phyloP scores from a whole-genome alignment of 2,888 invertebrate genomes.

The Phaonia tiefii region DNA sequence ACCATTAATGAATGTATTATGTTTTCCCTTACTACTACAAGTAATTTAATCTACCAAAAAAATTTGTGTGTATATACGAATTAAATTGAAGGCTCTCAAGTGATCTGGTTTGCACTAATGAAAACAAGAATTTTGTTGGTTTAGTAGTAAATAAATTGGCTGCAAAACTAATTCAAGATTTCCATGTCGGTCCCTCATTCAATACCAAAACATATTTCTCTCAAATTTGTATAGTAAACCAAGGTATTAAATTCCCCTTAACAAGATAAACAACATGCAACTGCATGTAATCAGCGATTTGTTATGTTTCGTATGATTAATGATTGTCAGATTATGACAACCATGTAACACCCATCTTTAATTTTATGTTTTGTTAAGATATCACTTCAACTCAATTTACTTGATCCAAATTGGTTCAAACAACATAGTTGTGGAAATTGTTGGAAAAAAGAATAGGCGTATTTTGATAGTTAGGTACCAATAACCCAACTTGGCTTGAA shows the following conservation, averaged over 20 bases:
- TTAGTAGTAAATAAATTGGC: no score
- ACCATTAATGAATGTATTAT: no score
- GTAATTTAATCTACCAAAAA: no score
- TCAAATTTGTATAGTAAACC: no score
- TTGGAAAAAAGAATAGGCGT: slow-evolving; percentile 45
- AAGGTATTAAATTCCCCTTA: slow-evolving; percentile 7
- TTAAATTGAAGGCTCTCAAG: no score
- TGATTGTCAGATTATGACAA: neutral
- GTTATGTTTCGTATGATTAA: slow-evolving; percentile 26
- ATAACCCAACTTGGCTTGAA: slow-evolving; percentile 39
- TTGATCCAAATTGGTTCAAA: slow-evolving; percentile 46
- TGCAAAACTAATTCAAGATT: no score
- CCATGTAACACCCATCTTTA: neutral
- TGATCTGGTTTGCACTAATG: no score
- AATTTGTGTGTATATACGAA: no score
- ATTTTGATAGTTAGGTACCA: neutral
- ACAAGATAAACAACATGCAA: slow-evolving; percentile 24
- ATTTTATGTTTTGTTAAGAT: neutral
- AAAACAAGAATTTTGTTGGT: no score
- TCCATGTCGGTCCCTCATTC: no score
- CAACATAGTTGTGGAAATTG: slow-evolving; percentile 32
- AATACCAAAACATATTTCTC: no score
- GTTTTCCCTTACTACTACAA: no score
- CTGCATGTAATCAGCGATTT: slow-evolving; percentile 11
- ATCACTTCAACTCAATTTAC: slow-evolving; percentile 37